Evolutionary conservation across 37 sponge, comb jelly and placozoan species (phyloP), one percentile per base, ranked within the genome.

Genomic region (Ianthella basta): DNA sequence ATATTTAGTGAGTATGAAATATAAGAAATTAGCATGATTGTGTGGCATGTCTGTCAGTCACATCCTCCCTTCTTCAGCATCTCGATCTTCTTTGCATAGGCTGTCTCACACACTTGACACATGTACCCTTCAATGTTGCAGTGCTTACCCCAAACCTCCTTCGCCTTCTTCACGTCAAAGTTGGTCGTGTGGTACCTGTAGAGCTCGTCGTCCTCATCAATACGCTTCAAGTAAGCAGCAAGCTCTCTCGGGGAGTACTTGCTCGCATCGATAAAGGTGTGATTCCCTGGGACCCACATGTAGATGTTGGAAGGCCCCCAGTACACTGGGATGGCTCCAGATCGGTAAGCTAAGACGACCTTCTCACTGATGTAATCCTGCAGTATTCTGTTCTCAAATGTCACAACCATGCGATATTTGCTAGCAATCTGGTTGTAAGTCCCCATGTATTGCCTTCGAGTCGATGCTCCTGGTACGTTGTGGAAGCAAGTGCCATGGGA

Each of bases 131-230:
- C 78, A 29, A 27, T 29, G 27, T 61, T 10, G 54, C 78, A 75
- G 40, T 75, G 40, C 53, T 75, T 75, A 6, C 25, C 25, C 54
- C 39, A n/a, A 50, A 75, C 39, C 37, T 24, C 39, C 3, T 21
- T 41, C 2, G 78, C 39, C 78, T 75, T 75, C 78, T 75, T 44
- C 12, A 19, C 24, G 25, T 75, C 78, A 19, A 75, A 41, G 70
- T 69, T 69, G 37, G 78, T 75, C 24, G 78, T 75, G 78, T 75
- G 78, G 54, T 75, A 75, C 39, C 54, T n/a, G 25, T n/a, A 50
- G 0, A 75, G 53, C 1, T 40, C 44, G 54, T 75, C 78, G 21
- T 75, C 78, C 24, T 40, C 78, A 19, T 53, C 44, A 41, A 75
- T 24, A 14, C 78, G 20, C 39, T 75, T 75, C 54, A 75, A 44